Evolutionary conservation across 2,888 invertebrate species (phyloP), one percentile per base, ranked within the genome.

Genomic region (Hoplodrina blanda): DNA sequence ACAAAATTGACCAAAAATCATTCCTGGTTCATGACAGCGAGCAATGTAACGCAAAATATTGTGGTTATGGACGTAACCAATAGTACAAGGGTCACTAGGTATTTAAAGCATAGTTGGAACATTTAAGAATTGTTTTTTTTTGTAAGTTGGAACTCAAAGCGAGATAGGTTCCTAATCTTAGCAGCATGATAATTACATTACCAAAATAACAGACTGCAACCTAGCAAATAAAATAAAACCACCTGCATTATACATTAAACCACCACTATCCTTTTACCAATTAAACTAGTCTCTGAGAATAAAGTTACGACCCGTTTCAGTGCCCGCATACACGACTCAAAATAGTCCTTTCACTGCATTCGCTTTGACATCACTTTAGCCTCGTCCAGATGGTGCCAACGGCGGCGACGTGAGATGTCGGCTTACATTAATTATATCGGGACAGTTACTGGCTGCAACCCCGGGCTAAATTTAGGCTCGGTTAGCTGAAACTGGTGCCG

Each of bases 401-500:
- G 70, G 75, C 75, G 19, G 61, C 19, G 67, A 83, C 77, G 75
- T 74, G 75, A 76, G 76, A 79, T 68, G 73, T 70, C 64, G 68
- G 73, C 74, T 78, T 76, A 78, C 74, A 84, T 84, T 81, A 84
- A 84, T 84, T 84, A 84, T 81, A 81, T 76, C 56, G 67, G 63
- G 73, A 78, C 69, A 76, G 72, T 75, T 41, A 53, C 75, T 70
- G 61, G 60, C 62, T 72, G 67, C 60, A 76, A 62, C 52, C 17
- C 19, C 44, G 13, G 62, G 62, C 52, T 79, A 73, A 68, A 76
- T 83, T 76, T 79, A 72, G 75, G 65, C 54, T 72, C 44, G 30
- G 73, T 50, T 59, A 63, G 69, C 72, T 76, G 50, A 64, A 76
- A 69, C 59, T 15, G 46, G 54, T 46, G 54, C 33, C 44, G 33